Evolutionary conservation across 1,140 invertebrate species (phyloP).

Genomic region (Pissodes strobi): DNA sequence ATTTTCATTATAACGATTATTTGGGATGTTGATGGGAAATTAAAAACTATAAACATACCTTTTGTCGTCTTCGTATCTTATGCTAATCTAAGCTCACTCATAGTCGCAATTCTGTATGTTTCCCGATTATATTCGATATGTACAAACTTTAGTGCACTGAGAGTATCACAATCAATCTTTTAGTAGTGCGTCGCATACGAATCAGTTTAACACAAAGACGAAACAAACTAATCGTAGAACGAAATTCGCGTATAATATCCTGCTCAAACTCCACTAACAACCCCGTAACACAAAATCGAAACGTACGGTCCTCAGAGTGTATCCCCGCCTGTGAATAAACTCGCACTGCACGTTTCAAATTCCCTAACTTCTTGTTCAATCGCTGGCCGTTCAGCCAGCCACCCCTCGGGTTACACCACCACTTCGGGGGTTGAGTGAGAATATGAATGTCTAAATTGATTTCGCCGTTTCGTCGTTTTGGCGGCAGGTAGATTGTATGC

Average conservation of each 20-base stretch:
- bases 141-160: no score
- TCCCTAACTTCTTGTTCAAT: slow-evolving; percentile 35
- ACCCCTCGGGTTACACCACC: slow-evolving; percentile 7
- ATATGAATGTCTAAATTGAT: slow-evolving; percentile 28
- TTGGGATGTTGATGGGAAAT: no score
- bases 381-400: slow-evolving; percentile 7
- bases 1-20: no score
- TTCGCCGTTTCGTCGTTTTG: slow-evolving; percentile 4
- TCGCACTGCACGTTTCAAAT: slow-evolving; percentile 31
- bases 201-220: no score
- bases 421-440: slow-evolving; percentile 22
- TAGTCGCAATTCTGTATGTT: no score
- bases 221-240: not conserved
- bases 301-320: slow-evolving; percentile 11
- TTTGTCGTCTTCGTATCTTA: no score
- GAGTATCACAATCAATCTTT: no score
- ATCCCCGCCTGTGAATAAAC: slow-evolving; percentile 25
- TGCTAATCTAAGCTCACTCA: no score
- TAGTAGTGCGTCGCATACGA: no score
- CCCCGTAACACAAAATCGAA: slow-evolving; percentile 25
- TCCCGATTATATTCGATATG: no score
- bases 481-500: not conserved
- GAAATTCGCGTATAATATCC: slow-evolving; percentile 9
- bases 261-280: slow-evolving; percentile 9
- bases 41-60: no score